Percentiles rank a stretch among this genome's conserved stretches.
phyloP scores from a whole-genome alignment of 2,888 invertebrate genomes.

The Archips crataeganus region DNA sequence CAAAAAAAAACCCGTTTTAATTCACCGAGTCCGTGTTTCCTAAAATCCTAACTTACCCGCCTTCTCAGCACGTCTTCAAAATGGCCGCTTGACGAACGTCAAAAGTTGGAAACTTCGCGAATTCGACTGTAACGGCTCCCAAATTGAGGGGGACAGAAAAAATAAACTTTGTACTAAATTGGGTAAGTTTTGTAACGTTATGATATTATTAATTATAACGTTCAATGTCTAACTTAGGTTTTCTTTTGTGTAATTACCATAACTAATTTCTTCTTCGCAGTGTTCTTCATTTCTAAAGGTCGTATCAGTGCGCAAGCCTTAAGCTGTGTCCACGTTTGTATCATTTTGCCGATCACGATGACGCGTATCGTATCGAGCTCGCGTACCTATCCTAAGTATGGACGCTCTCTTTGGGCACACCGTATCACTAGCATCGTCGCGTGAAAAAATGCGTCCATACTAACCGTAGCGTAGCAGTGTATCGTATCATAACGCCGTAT shows the following conservation, averaged over 20 bases:
- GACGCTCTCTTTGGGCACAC: no score
- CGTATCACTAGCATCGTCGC: no score
- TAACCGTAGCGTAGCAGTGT: no score
- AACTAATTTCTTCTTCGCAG: background rate
- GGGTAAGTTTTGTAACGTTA: slow-evolving; percentile 39
- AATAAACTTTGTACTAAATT: slow-evolving; percentile 50
- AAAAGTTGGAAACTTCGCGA: slow-evolving; percentile 58
- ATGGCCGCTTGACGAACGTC: slow-evolving; percentile 53
- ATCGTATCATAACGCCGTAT: no score
- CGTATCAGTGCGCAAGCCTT: no score
- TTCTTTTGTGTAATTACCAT: background rate
- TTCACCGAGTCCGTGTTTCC: background rate
- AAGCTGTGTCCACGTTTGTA: no score
- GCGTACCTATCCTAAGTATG: no score
- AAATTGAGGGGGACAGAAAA: slow-evolving; percentile 53
- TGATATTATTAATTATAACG: background rate
- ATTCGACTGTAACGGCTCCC: slow-evolving; percentile 62
- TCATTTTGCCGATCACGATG: no score
- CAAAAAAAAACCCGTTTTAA: no score
- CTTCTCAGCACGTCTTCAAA: slow-evolving; percentile 46
- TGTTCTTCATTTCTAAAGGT: no score
- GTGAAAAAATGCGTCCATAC: no score
- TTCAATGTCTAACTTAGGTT: background rate
- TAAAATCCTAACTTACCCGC: slow-evolving; percentile 17
- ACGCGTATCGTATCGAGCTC: no score